Percentiles rank a stretch among this genome's conserved stretches.
These are phyloP conservation scores for Ochotona curzoniae DNA, from an alignment of 2,113 vertebrate genomes.

Conservation along the genomic window DNA sequence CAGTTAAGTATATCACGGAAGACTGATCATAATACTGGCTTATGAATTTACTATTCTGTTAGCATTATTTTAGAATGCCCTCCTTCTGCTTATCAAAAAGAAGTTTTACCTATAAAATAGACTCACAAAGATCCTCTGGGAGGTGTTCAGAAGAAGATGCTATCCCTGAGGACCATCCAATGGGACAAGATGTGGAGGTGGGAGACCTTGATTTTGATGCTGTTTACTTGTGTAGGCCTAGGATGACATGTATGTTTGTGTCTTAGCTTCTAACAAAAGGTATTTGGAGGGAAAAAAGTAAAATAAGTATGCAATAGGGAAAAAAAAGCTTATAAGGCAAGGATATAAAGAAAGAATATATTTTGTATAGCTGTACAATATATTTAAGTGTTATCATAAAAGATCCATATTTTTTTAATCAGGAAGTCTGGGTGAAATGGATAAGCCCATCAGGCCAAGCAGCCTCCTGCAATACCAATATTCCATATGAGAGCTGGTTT, in stretches of 20 bases:
- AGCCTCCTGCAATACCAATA: no score
- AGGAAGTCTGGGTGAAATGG: no score
- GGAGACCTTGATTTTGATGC: background rate
- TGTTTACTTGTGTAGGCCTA: background rate
- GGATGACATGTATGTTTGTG: background rate
- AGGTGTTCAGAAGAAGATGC: background rate
- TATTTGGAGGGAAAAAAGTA: background rate
- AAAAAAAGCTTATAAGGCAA: background rate
- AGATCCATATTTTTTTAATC: background rate
- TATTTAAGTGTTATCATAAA: background rate
- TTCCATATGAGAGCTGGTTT: no score
- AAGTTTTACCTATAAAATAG: no score
- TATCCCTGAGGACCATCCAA: background rate
- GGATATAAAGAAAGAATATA: no score
- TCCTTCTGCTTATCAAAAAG: background rate
- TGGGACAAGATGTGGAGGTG: background rate
- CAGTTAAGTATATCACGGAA: background rate
- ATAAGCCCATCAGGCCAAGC: no score
- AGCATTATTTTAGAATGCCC: background rate
- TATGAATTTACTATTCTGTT: background rate
- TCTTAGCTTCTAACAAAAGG: background rate
- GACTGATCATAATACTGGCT: background rate
- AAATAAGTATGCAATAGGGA: background rate
- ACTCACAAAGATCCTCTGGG: background rate
- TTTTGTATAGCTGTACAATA: background rate